These are phyloP conservation scores for Phymatocera aterrima DNA, from an alignment of 2,888 invertebrate species.

Conservation along the genomic window DNA sequence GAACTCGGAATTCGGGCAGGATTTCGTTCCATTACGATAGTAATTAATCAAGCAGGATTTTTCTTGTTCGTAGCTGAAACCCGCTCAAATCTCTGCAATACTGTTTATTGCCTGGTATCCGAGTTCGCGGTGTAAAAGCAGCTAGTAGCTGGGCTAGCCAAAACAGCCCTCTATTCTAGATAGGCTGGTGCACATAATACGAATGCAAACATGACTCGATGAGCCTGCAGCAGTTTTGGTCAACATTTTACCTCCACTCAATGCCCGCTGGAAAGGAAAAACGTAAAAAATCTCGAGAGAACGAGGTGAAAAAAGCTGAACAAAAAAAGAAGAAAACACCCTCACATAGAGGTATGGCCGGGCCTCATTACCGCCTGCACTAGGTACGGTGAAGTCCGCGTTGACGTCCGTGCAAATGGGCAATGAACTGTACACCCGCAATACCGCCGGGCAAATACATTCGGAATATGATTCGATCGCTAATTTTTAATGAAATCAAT, in stretches of 20 bases:
- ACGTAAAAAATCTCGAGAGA: neutral
- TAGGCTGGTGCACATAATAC: slow-evolving; percentile 41
- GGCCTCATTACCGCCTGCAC: slow-evolving; percentile 37
- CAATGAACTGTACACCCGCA: slow-evolving; percentile 19
- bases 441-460: neutral
- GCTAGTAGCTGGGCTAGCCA: slow-evolving; percentile 1
- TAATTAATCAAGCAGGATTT: slow-evolving; percentile 14
- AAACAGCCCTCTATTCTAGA: slow-evolving; percentile 2
- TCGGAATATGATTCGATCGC: neutral
- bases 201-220: slow-evolving; percentile 32
- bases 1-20: neutral
- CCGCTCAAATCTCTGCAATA: neutral
- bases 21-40: neutral
- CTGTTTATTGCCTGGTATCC: neutral
- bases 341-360: neutral
- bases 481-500: slow-evolving; percentile 5
- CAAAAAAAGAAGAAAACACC: neutral
- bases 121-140: slow-evolving; percentile 13
- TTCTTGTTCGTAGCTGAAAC: neutral
- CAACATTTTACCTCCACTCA: slow-evolving; percentile 36
- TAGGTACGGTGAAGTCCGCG: neutral
- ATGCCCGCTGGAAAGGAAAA: slow-evolving; percentile 5
- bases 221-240: slow-evolving; percentile 40
- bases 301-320: neutral
- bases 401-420: slow-evolving; percentile 24